Percentiles rank a stretch among this genome's conserved stretches.
phyloP scores from a whole-genome alignment of 2,797 vertebrate species.

The Hippocampus kuda region DNA sequence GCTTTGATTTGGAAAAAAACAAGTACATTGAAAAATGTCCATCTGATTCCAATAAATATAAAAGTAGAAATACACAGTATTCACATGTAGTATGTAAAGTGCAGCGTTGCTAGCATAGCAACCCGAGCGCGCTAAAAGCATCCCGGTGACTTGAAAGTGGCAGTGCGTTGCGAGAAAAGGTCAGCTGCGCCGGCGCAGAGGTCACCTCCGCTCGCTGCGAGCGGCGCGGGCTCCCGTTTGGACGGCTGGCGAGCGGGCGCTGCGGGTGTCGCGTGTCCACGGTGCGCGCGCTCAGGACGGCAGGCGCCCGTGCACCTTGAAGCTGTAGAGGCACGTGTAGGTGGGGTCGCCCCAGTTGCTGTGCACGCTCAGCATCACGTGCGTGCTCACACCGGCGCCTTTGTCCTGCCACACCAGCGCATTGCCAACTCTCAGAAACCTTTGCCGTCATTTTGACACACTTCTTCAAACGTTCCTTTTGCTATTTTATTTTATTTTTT shows the following conservation, averaged over 20 bases:
- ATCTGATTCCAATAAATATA: background rate
- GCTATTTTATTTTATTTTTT: no score
- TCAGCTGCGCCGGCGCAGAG: background rate
- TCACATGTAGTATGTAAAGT: background rate
- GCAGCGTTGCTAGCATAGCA: background rate
- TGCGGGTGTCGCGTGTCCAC: background rate
- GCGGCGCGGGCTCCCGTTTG: background rate
- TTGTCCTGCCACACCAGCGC: no score
- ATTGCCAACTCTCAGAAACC: background rate
- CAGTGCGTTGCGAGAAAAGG: background rate
- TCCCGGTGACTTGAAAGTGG: background rate
- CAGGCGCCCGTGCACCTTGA: constrained; percentile 3
- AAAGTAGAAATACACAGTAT: background rate
- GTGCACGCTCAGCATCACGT: background rate
- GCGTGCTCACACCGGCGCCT: background rate
- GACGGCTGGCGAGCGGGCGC: background rate
- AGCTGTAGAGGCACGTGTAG: constrained; percentile 7
- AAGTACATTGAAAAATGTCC: background rate
- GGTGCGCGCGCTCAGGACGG: background rate
- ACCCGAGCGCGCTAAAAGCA: background rate
- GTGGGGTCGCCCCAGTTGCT: constrained; percentile 6
- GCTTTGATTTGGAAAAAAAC: background rate
- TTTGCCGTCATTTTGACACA: background rate
- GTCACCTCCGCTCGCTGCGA: no score
- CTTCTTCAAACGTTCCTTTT: background rate